These are phyloP conservation scores for Falcunculus frontatus DNA, from an alignment of 2,113 vertebrate genomes.

Conservation along the genomic window DNA sequence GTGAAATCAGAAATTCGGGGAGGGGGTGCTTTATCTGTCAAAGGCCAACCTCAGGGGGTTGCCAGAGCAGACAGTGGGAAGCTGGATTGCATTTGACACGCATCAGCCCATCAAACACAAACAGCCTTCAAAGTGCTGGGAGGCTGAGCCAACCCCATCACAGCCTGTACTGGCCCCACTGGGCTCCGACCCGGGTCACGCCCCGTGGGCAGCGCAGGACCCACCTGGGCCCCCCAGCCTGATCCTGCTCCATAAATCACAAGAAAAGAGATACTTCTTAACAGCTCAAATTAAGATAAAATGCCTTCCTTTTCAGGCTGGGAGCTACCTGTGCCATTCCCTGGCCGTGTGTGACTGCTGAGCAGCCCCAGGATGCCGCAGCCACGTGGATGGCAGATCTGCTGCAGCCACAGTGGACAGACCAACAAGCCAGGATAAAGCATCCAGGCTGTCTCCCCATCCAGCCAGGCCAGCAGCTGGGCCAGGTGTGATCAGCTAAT, in stretches of 20 bases:
- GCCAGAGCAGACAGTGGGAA: conserved; percentile 64
- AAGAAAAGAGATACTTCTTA: conserved; percentile 76
- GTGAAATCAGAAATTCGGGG: conserved; percentile 65
- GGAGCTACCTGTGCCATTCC: conserved; percentile 72
- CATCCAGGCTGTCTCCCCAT: not conserved
- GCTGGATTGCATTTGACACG: conserved; percentile 71
- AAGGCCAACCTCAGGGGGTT: conserved; percentile 62
- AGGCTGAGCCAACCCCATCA: not conserved
- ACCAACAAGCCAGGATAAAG: not conserved
- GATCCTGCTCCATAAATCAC: conserved; percentile 74
- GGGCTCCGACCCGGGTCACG: conserved; percentile 53
- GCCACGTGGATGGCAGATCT: rapidly evolving
- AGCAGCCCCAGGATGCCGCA: not conserved
- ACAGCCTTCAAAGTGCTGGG: conserved; percentile 59
- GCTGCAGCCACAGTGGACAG: not conserved
- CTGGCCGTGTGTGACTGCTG: conserved; percentile 49
- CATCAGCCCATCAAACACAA: conserved; percentile 68
- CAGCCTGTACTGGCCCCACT: not conserved
- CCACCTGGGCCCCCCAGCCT: not conserved
- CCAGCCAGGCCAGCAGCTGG: not conserved
- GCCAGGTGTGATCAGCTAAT: not conserved
- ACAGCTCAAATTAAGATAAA: conserved; percentile 86
- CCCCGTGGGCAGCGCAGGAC: not conserved
- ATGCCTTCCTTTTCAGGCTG: conserved; percentile 75
- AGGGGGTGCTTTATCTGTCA: conserved; percentile 62